These are phyloP conservation scores for Drosophila birchii DNA, from an alignment of 2,888 invertebrate species.

Conservation along the genomic window DNA sequence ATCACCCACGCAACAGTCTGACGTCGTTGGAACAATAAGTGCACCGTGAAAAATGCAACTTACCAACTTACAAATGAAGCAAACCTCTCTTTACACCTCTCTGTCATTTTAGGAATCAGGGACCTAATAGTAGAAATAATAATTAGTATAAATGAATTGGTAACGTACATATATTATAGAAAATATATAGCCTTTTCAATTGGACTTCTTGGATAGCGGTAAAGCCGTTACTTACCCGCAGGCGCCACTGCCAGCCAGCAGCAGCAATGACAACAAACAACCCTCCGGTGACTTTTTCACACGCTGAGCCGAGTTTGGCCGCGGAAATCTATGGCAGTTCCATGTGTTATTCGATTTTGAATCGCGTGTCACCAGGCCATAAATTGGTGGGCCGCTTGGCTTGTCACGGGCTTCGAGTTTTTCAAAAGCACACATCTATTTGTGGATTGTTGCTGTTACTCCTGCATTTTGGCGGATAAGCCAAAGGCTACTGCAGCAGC, in stretches of 20 bases:
- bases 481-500: slow-evolving; percentile 47
- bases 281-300: slow-evolving; percentile 57
- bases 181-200: too few species aligned
- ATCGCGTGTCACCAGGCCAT: slow-evolving; percentile 72
- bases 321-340: slow-evolving; percentile 27
- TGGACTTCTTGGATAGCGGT: neutral
- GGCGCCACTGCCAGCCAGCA: slow-evolving; percentile 46
- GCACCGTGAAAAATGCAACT: slow-evolving; percentile 8
- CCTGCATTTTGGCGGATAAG: slow-evolving; percentile 48
- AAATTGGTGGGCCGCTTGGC: slow-evolving; percentile 55
- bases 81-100: too few species aligned
- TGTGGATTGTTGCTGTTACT: slow-evolving; percentile 21
- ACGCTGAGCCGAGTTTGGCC: slow-evolving; percentile 47
- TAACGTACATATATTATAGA: too few species aligned
- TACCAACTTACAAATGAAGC: neutral
- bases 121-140: too few species aligned
- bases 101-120: too few species aligned
- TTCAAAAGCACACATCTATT: slow-evolving; percentile 13
- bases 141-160: too few species aligned
- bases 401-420: slow-evolving; percentile 40
- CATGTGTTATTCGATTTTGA: slow-evolving; percentile 61
- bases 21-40: slow-evolving; percentile 7
- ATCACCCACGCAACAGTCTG: slow-evolving; percentile 41
- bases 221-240: slow-evolving; percentile 54
- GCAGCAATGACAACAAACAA: slow-evolving; percentile 22